Percentiles rank a stretch among this genome's conserved stretches.
Conservation (phyloP, 2,113 vertebrate species). For the Ictalurus punctatus region DNA sequence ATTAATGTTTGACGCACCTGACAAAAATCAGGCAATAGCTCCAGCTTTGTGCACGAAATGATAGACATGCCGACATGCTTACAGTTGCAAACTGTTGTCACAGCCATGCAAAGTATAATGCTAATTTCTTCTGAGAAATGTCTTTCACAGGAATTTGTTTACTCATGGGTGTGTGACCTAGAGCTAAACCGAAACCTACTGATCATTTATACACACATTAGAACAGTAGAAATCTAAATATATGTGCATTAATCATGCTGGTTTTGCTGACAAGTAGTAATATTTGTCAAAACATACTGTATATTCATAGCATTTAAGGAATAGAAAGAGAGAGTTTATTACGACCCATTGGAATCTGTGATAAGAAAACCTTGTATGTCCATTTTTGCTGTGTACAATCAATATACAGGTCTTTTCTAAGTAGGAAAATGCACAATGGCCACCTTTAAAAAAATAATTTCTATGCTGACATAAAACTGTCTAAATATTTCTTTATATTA, state of each 20-base stretch:
- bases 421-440: neutral
- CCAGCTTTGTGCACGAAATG: neutral
- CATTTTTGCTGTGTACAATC: neutral
- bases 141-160: neutral
- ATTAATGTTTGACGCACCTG: neutral
- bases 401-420: neutral
- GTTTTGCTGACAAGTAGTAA: neutral
- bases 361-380: neutral
- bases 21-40: neutral
- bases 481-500: no score
- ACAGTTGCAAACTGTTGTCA: neutral
- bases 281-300: neutral
- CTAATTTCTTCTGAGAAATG: neutral
- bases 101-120: neutral
- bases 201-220: neutral
- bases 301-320: neutral
- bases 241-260: neutral
- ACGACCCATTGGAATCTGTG: neutral
- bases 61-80: neutral
- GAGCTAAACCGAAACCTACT: neutral
- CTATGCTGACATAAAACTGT: neutral
- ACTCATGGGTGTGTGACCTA: neutral
- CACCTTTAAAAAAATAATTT: neutral
- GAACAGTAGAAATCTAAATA: neutral
- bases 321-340: neutral